These are phyloP conservation scores for Diplodus puntazzo DNA, from an alignment of 2,797 vertebrate genomes.

Conservation along the genomic window DNA sequence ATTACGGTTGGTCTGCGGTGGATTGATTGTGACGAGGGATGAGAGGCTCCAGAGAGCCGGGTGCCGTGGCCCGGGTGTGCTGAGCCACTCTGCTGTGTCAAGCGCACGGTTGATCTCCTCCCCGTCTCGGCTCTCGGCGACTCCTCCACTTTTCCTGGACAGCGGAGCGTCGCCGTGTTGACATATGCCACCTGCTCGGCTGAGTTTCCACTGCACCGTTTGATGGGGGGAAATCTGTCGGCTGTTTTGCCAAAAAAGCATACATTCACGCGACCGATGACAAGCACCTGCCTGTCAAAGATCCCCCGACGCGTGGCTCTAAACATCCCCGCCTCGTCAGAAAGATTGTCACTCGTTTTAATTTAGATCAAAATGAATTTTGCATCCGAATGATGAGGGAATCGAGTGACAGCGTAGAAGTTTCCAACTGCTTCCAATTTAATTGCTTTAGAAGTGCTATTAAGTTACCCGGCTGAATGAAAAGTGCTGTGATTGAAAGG, in stretches of 20 bases:
- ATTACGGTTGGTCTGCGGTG: conserved; percentile 78
- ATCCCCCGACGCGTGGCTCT: conserved; percentile 39
- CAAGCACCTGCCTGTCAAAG: conserved; percentile 59
- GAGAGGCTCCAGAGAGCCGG: conserved; percentile 68
- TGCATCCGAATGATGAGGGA: conserved; percentile 54
- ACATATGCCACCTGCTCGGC: conserved; percentile 68
- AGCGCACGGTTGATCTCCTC: conserved; percentile 62
- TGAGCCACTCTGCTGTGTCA: conserved; percentile 71
- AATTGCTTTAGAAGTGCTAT: conserved; percentile 59
- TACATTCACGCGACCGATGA: conserved; percentile 51
- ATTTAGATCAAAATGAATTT: conserved; percentile 50
- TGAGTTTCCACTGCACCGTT: conserved; percentile 46
- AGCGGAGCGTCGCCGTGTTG: conserved; percentile 64
- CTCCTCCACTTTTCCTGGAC: conserved; percentile 67
- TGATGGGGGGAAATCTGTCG: conserved; percentile 58
- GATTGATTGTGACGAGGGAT: conserved; percentile 81
- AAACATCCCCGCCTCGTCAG: background rate
- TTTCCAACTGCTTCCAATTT: conserved; percentile 56
- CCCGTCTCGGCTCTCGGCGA: conserved; percentile 47
- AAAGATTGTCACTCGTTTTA: conserved; percentile 56
- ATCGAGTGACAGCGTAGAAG: conserved; percentile 40
- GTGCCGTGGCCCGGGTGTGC: conserved; percentile 46
- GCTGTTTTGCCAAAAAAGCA: conserved; percentile 52
- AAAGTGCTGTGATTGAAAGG: conserved; percentile 36
- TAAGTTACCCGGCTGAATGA: conserved; percentile 37